Evolutionary conservation across 2,888 invertebrate genomes (phyloP).

Genomic region (Seira sanloemensis): DNA sequence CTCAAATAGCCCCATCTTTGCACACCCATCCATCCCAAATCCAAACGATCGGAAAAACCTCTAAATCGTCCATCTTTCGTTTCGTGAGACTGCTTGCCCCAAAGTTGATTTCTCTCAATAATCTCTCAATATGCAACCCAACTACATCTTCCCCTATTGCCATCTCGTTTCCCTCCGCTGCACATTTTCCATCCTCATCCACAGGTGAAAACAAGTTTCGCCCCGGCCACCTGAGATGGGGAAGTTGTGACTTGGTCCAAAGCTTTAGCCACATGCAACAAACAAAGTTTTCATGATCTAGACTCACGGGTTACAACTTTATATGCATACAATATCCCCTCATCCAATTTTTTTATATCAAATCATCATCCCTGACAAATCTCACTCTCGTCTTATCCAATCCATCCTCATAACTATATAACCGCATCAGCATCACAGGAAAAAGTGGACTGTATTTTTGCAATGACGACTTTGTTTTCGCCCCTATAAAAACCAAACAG

Average conservation of each 20-base stretch:
- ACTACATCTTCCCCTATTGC: slow-evolving; percentile 24
- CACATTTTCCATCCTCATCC: neutral
- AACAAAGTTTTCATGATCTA: neutral
- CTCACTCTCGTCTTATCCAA: neutral
- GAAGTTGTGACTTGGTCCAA: neutral
- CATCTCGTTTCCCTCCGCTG: slow-evolving; percentile 42
- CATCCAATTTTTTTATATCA: neutral
- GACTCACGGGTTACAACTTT: neutral
- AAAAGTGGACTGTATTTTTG: too few relatives aligned
- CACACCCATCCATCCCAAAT: too few relatives aligned
- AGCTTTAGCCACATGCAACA: neutral
- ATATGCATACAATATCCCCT: neutral
- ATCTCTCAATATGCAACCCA: too few relatives aligned
- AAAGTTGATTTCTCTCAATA: too few relatives aligned
- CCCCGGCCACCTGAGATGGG: slow-evolving; percentile 42
- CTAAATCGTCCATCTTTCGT: too few relatives aligned
- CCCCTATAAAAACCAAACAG: too few relatives aligned
- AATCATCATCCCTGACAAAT: neutral
- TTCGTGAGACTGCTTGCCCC: neutral
- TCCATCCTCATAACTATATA: slow-evolving; percentile 13
- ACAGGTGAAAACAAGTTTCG: slow-evolving; percentile 52
- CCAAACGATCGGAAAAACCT: too few relatives aligned
- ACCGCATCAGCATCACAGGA: too few relatives aligned
- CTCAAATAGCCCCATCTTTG: too few relatives aligned
- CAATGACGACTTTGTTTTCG: too few relatives aligned